Conservation (phyloP, 2,113 vertebrate genomes). For the Macrotus californicus region DNA sequence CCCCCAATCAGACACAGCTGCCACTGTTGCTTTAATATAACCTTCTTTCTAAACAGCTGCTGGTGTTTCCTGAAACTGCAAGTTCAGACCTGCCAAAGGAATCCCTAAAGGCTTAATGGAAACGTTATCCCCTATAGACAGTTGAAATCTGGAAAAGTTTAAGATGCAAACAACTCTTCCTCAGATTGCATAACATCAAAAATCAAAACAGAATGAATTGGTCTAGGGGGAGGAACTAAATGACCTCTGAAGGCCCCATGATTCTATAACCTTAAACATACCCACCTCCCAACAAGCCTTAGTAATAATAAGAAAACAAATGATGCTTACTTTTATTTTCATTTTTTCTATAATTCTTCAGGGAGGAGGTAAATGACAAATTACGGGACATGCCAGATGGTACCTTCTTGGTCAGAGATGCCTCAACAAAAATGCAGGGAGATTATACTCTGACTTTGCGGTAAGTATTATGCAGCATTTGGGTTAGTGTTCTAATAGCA, state of each 20-base stretch:
- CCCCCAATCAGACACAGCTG: conserved; percentile 54
- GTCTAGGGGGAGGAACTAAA: background rate
- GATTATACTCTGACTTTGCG: conserved; percentile 94
- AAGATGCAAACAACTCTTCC: conserved; percentile 20
- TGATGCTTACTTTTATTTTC: background rate
- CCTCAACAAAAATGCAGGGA: conserved; percentile 94
- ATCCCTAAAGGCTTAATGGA: conserved; percentile 37
- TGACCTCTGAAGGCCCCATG: background rate
- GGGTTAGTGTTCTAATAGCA: background rate
- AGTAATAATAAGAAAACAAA: conserved; percentile 2
- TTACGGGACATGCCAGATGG: conserved; percentile 93
- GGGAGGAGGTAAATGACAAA: conserved; percentile 97
- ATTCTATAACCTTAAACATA: background rate
- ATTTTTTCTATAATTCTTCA: conserved; percentile 67
- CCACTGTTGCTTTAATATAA: conserved; percentile 66
- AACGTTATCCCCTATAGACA: conserved; percentile 1
- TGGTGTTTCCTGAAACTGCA: conserved; percentile 39
- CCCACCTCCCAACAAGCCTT: background rate
- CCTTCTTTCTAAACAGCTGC: conserved; percentile 61
- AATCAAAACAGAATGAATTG: conserved; percentile 42
- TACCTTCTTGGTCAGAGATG: conserved; percentile 94
- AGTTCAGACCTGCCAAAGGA: conserved; percentile 54
- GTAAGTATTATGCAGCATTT: conserved; percentile 74
- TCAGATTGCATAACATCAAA: conserved; percentile 30
- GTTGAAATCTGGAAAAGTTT: conserved; percentile 20